These are phyloP conservation scores for Lepidochrysops patricia DNA, from an alignment of 2,888 invertebrate genomes.

Conservation along the genomic window DNA sequence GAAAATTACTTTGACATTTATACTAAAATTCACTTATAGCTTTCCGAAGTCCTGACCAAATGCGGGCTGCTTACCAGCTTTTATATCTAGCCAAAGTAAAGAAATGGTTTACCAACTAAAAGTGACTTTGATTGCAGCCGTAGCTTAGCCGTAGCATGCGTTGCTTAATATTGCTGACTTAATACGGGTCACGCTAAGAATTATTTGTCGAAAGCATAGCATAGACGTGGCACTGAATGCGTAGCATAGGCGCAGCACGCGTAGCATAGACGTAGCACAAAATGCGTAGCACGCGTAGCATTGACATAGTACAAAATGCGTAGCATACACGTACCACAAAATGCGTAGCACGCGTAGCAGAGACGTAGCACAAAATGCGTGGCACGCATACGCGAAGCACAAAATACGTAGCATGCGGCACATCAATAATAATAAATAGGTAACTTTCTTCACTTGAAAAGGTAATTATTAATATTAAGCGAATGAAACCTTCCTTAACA, in stretches of 20 bases:
- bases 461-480: background rate
- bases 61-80: no score
- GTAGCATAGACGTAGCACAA: background rate
- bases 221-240: background rate
- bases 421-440: no score
- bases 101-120: no score
- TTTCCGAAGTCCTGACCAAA: no score
- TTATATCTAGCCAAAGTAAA: no score
- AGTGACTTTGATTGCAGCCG: no score
- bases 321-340: background rate
- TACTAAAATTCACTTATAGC: no score
- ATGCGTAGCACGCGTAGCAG: background rate
- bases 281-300: background rate
- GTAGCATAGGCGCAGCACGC: background rate
- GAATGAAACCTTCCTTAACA: background rate
- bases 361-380: background rate
- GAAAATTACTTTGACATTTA: no score
- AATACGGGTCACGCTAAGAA: no score
- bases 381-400: background rate
- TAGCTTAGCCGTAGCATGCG: background rate
- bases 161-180: no score
- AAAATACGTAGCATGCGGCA: background rate
- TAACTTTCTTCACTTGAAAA: no score
- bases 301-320: background rate
- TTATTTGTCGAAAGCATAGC: no score